A percentile compares a stretch with the other conserved stretches of the same genome.
Conservation (phyloP, 2,797 vertebrate species). For the Anisognathus igniventris region DNA sequence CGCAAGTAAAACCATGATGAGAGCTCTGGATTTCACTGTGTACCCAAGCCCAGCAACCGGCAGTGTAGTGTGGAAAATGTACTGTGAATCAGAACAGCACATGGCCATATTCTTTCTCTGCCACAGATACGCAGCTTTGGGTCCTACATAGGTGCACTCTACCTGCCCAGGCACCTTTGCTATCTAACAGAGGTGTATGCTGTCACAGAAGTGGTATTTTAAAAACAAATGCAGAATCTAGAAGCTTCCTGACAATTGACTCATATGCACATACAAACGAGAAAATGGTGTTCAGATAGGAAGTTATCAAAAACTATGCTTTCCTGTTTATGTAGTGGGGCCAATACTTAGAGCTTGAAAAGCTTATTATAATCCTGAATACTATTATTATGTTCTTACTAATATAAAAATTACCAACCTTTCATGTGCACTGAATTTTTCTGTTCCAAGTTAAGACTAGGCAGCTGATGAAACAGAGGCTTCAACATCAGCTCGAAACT, state of each 20-base stretch:
- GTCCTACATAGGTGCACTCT: neutral
- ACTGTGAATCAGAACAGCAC: neutral
- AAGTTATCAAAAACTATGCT: slow-evolving; percentile 48
- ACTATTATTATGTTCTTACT: neutral
- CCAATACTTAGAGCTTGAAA: slow-evolving; percentile 1
- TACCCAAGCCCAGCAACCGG: neutral
- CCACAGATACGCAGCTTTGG: neutral
- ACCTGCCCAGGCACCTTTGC: neutral
- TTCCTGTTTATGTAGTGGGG: slow-evolving; percentile 66
- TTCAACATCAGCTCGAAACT: neutral
- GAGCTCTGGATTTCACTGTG: neutral
- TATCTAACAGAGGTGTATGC: neutral
- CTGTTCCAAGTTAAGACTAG: neutral
- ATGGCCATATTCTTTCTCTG: neutral
- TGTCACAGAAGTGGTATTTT: neutral
- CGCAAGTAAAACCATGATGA: neutral
- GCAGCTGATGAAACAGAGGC: neutral
- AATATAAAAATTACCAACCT: neutral
- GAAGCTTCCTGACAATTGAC: slow-evolving; percentile 21
- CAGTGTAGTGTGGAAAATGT: neutral
- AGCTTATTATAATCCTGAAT: neutral
- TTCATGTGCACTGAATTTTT: neutral
- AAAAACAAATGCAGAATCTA: neutral
- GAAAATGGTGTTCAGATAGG: slow-evolving; percentile 45
- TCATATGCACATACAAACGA: neutral